A percentile compares a stretch with the other conserved stretches of the same genome.
Evolutionary conservation across 2,888 invertebrate genomes (phyloP).

Genomic region (Operophtera brumata): DNA sequence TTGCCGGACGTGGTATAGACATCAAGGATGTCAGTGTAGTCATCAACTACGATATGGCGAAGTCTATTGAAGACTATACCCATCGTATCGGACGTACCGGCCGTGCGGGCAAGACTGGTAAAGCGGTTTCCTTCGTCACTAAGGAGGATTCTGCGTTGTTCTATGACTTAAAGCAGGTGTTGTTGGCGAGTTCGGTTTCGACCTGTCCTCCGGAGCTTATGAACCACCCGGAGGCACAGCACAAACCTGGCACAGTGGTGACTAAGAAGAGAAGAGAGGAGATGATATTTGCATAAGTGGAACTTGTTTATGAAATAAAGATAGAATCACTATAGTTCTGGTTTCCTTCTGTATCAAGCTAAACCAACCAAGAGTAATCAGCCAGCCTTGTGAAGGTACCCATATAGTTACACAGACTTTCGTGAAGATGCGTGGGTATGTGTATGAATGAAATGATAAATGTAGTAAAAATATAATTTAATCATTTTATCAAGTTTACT

Average conservation of each 20-base stretch:
- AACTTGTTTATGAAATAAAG: slow-evolving; percentile 30
- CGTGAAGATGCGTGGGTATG: no score
- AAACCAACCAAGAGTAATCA: no score
- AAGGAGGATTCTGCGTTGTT: slow-evolving; percentile 97
- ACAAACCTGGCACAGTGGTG: slow-evolving; percentile 96
- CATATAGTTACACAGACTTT: background rate
- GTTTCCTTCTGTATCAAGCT: background rate
- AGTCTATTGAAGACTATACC: slow-evolving; percentile 98
- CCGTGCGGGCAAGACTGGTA: slow-evolving; percentile 98
- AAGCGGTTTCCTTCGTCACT: slow-evolving; percentile 97
- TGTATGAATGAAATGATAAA: background rate
- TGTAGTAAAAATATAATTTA: slow-evolving; percentile 42
- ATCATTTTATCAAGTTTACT: slow-evolving; percentile 32
- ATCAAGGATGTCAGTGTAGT: slow-evolving; percentile 99
- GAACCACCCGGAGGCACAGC: slow-evolving; percentile 99
- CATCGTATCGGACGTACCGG: slow-evolving; percentile 99
- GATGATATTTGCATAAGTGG: slow-evolving; percentile 93
- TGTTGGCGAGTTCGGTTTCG: slow-evolving; percentile 94
- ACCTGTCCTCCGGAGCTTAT: slow-evolving; percentile 97
- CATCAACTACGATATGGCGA: slow-evolving; percentile 99
- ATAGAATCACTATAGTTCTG: slow-evolving; percentile 9
- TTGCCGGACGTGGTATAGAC: slow-evolving; percentile 99
- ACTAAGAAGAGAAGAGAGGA: slow-evolving; percentile 97
- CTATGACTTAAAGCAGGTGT: slow-evolving; percentile 97
- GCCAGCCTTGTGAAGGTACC: no score